Base-by-base conservation (phyloP, 1,140 invertebrate genomes). In the Helicoverpa armigera region DNA sequence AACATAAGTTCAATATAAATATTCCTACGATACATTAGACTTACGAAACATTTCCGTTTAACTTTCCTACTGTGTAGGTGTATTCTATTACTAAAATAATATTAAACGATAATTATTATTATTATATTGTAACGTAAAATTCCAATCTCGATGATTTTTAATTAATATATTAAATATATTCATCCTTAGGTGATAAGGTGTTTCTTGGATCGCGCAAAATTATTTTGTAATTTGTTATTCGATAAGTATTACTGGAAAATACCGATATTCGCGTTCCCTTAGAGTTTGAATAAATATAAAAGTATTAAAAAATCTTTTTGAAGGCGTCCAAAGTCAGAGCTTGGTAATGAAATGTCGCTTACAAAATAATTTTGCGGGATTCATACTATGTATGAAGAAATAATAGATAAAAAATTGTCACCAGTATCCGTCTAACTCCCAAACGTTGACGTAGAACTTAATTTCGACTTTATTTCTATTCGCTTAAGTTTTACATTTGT, bases 351-450 rank as follows among this genome's bases (percentile, higher is more conserved):
- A 65, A 65, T 13, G 5, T 23, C 7, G 0, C 4, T 1, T 50
- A 61, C 13, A 29, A 63, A 65, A 77, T 77, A 77, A 54, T 77
- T 77, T 77, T 43, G 60, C 75, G 48, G 29, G 18, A 53, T 29
- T 14, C 2, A 53, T 2, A 65, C 18, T 54, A 14, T 65, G 29
- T 77, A 77, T 77, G 23, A 53, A 67, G 16, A 75, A 60, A 14
- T 18, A 11, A 53, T 7, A 63, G 29, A 60, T 67, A 16, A 60
- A 53, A 54, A 76, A 63, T 86, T 85, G 87, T 85, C 85, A 86
- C 85, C 82, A 63, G 14, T 88, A 85, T 91, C 91, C 89, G 88
- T 93, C 88, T 89, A 88, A 77, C 83, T 84, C 85, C 85, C 84
- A 73, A 80, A 83, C 82, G 61, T 81, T 86, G 61, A 77, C 80